Evolutionary conservation across 2,888 invertebrate genomes (phyloP).

Genomic region (Perizoma affinitatum): DNA sequence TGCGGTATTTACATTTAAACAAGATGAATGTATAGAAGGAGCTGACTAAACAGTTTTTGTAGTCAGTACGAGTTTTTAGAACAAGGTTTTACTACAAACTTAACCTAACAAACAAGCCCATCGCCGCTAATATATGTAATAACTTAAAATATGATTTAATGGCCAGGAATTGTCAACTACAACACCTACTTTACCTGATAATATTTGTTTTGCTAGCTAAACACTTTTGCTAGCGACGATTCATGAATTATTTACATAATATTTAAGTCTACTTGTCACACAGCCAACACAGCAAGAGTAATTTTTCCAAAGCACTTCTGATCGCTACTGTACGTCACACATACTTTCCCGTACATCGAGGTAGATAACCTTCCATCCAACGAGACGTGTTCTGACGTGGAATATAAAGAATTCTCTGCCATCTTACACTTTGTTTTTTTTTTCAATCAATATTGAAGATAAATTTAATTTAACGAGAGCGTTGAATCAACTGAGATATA

Average conservation of each 20-base stretch:
- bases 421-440: conserved; percentile 11
- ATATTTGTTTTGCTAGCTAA: too few relatives aligned
- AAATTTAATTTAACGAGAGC: conserved; percentile 5
- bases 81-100: not conserved
- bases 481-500: too few relatives aligned
- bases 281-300: too few relatives aligned
- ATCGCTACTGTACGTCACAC: conserved; percentile 18
- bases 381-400: conserved; percentile 11
- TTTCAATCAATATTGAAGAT: conserved; percentile 9
- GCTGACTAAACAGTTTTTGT: conserved; percentile 10
- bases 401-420: conserved; percentile 14
- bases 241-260: too few relatives aligned
- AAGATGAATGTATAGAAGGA: conserved; percentile 34
- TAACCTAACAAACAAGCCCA: too few relatives aligned
- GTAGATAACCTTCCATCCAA: conserved; percentile 16
- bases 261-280: too few relatives aligned
- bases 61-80: not conserved
- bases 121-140: too few relatives aligned
- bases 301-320: conserved; percentile 4
- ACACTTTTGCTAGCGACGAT: too few relatives aligned
- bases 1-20: conserved; percentile 41
- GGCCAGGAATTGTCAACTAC: too few relatives aligned
- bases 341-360: conserved; percentile 17
- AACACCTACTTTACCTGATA: too few relatives aligned
- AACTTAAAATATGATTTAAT: too few relatives aligned